Percentiles rank a stretch among this genome's conserved stretches.
Conservation (phyloP, 2,888 invertebrate genomes). For the Caradrina kadenii region DNA sequence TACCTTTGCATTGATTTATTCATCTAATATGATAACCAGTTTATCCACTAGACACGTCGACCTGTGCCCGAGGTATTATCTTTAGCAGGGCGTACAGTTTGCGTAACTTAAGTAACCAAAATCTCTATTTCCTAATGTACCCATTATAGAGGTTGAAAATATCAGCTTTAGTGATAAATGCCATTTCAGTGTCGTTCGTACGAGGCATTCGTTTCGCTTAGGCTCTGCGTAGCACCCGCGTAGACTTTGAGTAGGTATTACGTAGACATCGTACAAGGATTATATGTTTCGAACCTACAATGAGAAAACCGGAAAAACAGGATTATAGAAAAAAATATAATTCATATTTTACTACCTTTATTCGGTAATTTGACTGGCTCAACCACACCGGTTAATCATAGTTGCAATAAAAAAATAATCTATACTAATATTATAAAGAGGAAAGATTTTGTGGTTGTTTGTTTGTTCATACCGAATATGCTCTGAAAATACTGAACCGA, state of each 20-base stretch:
- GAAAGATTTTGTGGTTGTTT: too few relatives aligned
- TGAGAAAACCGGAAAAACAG: not conserved
- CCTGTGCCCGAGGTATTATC: constrained; percentile 8
- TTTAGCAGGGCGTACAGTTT: constrained; percentile 2
- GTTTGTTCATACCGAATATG: too few relatives aligned
- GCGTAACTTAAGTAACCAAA: not conserved
- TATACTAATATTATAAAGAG: too few relatives aligned
- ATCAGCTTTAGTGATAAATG: not conserved
- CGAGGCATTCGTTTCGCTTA: not conserved
- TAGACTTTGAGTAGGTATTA: not conserved
- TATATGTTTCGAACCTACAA: not conserved
- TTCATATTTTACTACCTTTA: not conserved
- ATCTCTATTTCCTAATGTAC: not conserved
- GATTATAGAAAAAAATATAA: not conserved
- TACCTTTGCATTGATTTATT: constrained; percentile 11
- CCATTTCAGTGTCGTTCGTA: not conserved
- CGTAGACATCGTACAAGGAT: not conserved
- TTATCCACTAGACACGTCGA: not conserved
- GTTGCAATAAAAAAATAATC: too few relatives aligned
- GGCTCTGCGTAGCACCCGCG: not conserved
- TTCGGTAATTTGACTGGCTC: not conserved
- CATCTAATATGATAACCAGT: constrained; percentile 29
- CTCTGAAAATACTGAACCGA: too few relatives aligned
- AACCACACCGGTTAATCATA: too few relatives aligned
- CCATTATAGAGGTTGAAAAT: not conserved